Evolutionary conservation across 2,113 vertebrate genomes (phyloP).

Genomic region (Lamprologus sp.): DNA sequence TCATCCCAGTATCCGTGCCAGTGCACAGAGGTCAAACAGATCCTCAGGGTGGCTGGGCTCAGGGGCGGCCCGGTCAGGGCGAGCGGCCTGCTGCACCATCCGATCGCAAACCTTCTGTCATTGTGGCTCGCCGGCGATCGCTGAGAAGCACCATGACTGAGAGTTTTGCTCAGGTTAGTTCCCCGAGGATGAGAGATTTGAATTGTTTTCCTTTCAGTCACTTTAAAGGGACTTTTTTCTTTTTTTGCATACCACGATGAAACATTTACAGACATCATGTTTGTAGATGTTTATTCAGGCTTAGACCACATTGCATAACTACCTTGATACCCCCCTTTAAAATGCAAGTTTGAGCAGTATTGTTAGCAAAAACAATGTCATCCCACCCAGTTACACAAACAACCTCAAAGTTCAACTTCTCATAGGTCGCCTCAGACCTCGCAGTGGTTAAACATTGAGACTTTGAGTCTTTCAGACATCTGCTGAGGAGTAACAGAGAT

Average conservation of each 20-base stretch:
- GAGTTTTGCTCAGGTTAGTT: conserved; percentile 74
- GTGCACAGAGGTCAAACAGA: conserved; percentile 75
- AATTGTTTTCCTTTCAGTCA: neutral
- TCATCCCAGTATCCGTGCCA: conserved; percentile 96
- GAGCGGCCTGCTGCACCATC: conserved; percentile 58
- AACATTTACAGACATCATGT: neutral
- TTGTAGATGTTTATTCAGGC: neutral
- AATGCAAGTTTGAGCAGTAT: neutral
- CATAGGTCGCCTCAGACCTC: neutral
- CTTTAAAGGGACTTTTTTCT: neutral
- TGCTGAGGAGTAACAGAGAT: neutral
- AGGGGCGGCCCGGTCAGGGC: conserved; percentile 19
- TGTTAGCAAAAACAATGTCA: neutral
- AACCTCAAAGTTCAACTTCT: neutral
- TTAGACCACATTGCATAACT: neutral
- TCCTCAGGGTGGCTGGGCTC: conserved; percentile 58
- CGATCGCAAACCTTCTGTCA: conserved; percentile 85
- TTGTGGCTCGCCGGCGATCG: conserved; percentile 86
- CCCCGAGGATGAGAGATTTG: neutral
- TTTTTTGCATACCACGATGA: neutral
- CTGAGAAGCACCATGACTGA: conserved; percentile 75
- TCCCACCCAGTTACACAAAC: neutral
- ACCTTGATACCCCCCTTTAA: neutral
- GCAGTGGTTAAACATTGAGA: neutral
- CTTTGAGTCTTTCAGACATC: neutral